Evolutionary conservation across 1,140 invertebrate species (phyloP).

Genomic region (Drosophila sucinea): DNA sequence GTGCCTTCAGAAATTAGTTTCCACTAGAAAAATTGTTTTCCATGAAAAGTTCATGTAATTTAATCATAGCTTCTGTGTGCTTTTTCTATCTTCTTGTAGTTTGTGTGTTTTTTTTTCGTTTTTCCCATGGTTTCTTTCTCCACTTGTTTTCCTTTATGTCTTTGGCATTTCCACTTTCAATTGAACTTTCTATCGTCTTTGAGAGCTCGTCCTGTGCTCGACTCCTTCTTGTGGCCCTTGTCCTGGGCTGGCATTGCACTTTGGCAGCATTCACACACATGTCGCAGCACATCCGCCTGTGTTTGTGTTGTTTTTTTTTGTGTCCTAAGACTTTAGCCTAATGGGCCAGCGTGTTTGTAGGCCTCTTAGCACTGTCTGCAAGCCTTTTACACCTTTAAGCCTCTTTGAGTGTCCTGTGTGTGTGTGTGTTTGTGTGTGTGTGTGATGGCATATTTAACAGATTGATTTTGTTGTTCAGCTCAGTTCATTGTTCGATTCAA

Average conservation of each 20-base stretch:
- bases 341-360: constrained; percentile 45
- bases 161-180: not conserved
- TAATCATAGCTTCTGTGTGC: no score
- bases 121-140: no score
- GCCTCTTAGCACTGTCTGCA: constrained; percentile 24
- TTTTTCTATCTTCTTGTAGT: no score
- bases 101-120: no score
- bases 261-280: constrained; percentile 33
- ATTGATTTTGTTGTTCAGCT: constrained; percentile 12
- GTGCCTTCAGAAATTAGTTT: no score
- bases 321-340: constrained; percentile 37
- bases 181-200: not conserved
- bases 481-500: constrained; percentile 21
- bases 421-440: not conserved
- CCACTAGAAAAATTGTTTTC: no score
- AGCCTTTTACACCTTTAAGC: constrained; percentile 24
- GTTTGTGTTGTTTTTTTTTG: constrained; percentile 17
- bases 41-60: no score
- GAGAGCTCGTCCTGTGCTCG: constrained; percentile 15
- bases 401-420: not conserved
- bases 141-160: not conserved
- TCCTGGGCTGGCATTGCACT: constrained; percentile 33
- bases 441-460: constrained; percentile 11
- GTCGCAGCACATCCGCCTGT: constrained; percentile 25
- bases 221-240: constrained; percentile 26